phyloP scores from a whole-genome alignment of 2,113 vertebrate genomes.

The Cyphotilapia sp. region DNA sequence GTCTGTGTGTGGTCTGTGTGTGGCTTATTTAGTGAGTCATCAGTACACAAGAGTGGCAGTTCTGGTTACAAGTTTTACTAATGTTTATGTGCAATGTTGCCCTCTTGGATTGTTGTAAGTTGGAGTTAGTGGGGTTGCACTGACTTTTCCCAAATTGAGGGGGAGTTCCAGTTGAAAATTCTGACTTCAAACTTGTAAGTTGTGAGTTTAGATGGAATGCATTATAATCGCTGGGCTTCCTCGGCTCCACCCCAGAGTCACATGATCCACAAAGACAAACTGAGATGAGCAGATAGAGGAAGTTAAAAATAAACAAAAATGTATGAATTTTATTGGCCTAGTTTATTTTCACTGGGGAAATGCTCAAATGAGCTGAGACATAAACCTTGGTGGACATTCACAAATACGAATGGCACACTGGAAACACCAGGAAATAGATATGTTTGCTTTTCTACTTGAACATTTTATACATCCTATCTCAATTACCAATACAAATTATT shows the following conservation, averaged over 20 bases:
- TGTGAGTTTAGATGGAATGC: not conserved
- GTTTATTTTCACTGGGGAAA: not conserved
- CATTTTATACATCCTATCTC: not conserved
- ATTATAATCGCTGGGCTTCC: not conserved
- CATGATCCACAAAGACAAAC: not conserved
- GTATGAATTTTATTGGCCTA: not conserved
- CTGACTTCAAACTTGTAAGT: not conserved
- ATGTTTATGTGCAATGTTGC: not conserved
- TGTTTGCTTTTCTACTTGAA: not conserved
- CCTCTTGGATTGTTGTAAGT: not conserved
- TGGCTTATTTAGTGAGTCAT: not conserved
- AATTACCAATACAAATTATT: not conserved
- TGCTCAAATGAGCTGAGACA: not conserved
- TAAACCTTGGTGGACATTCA: not conserved
- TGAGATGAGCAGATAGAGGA: not conserved
- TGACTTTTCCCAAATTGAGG: not conserved
- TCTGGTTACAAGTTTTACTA: not conserved
- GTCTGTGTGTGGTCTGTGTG: not conserved
- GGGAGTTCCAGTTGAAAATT: not conserved
- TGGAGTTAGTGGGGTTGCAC: not conserved
- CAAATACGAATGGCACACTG: not conserved
- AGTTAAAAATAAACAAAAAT: not conserved
- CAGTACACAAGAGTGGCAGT: not conserved
- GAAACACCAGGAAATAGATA: not conserved
- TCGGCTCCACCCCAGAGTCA: not conserved